Evolutionary conservation across 2,888 invertebrate species (phyloP).

Genomic region (Schizaphis graminum): DNA sequence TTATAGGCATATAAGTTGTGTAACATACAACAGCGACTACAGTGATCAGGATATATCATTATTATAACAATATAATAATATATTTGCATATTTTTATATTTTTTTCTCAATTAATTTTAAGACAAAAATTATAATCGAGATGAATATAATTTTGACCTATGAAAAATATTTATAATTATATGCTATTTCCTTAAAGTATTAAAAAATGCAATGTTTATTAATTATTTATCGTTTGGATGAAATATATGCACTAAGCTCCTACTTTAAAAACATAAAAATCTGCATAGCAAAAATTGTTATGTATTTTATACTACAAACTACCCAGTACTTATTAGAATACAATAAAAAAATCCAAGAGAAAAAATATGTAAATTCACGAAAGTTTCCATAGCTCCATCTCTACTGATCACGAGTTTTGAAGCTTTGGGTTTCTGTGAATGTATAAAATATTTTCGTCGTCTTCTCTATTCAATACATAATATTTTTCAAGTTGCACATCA

Average conservation of each 20-base stretch:
- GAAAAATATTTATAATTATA: not conserved
- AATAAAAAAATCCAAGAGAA: not conserved
- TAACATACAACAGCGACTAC: not conserved
- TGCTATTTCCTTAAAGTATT: not conserved
- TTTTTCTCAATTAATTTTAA: not conserved
- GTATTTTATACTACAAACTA: not conserved
- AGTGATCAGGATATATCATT: not conserved
- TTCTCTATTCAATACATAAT: not conserved
- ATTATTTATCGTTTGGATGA: no score
- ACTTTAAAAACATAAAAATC: not conserved
- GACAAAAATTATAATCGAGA: not conserved
- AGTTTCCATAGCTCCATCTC: not conserved
- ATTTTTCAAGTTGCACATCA: not conserved
- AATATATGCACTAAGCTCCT: not conserved
- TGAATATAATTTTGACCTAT: not conserved
- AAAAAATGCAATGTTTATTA: not conserved
- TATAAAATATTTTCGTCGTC: not conserved
- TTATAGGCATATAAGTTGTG: not conserved
- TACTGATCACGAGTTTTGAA: not conserved
- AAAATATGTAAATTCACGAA: not conserved
- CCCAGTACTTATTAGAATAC: not conserved
- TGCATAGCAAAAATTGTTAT: not conserved
- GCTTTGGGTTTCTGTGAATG: not conserved
- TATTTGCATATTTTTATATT: not conserved
- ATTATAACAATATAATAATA: not conserved